phyloP scores from a whole-genome alignment of 2,888 invertebrate species.

The Polyploca ridens region DNA sequence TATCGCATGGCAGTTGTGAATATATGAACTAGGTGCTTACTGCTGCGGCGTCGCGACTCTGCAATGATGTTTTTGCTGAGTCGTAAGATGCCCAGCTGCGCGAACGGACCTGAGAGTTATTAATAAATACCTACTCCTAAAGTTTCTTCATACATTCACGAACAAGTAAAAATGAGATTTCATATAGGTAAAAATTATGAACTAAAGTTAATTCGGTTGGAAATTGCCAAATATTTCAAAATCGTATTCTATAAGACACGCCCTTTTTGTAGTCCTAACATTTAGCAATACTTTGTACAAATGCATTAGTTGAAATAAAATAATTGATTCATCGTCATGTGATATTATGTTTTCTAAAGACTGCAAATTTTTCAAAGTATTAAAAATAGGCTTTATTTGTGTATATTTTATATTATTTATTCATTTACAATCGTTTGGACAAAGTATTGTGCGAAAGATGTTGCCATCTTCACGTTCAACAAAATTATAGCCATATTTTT shows the following conservation, averaged over 20 bases:
- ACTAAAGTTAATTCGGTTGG: slow-evolving; percentile 24
- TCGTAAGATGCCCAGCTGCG: background rate
- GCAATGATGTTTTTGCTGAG: background rate
- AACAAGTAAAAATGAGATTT: background rate
- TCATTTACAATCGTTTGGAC: slow-evolving; percentile 46
- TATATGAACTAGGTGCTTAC: slow-evolving; percentile 63
- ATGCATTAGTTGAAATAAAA: slow-evolving; percentile 34
- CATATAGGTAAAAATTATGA: slow-evolving; percentile 9
- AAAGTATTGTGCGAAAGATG: slow-evolving; percentile 57
- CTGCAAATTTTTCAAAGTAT: slow-evolving; percentile 55
- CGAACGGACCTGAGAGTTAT: slow-evolving; percentile 10
- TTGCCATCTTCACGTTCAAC: slow-evolving; percentile 29
- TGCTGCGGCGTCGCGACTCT: background rate
- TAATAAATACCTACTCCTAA: slow-evolving; percentile 8
- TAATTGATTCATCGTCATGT: slow-evolving; percentile 38
- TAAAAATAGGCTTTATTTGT: slow-evolving; percentile 45
- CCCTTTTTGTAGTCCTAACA: slow-evolving; percentile 30
- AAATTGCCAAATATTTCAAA: slow-evolving; percentile 39
- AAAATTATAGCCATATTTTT: slow-evolving; percentile 27
- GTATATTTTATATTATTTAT: slow-evolving; percentile 22
- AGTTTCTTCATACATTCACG: background rate
- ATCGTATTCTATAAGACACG: slow-evolving; percentile 2
- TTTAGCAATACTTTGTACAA: slow-evolving; percentile 55
- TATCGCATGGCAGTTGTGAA: slow-evolving; percentile 61
- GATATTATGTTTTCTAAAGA: slow-evolving; percentile 54